Percentiles rank a stretch among this genome's conserved stretches.
Conservation (phyloP, 2,113 vertebrate genomes). For the Agapornis roseicollis region DNA sequence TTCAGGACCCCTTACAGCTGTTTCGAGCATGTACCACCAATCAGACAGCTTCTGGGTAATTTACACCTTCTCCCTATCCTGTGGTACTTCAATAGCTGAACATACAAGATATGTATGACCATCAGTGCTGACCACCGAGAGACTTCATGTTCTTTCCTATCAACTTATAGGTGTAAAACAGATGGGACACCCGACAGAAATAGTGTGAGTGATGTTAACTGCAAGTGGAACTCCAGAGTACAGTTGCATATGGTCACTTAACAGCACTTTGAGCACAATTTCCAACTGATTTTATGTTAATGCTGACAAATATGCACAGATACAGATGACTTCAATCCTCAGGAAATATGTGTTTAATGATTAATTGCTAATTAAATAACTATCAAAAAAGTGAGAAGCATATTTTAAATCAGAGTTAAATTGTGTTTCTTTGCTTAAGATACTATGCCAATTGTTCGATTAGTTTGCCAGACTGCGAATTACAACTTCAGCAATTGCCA, state of each 20-base stretch:
- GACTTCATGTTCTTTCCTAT: neutral
- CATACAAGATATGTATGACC: neutral
- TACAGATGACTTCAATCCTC: neutral
- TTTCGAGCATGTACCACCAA: neutral
- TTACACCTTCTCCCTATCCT: constrained; percentile 26
- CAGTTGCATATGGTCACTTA: neutral
- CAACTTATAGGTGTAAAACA: constrained; percentile 1
- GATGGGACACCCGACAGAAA: neutral
- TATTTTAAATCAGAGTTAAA: neutral
- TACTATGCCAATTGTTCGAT: neutral
- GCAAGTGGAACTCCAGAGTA: neutral
- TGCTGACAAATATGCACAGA: neutral
- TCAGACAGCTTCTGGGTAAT: constrained; percentile 12
- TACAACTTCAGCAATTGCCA: neutral
- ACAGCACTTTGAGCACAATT: neutral
- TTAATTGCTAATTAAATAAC: neutral
- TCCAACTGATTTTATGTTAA: neutral
- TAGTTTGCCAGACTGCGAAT: neutral
- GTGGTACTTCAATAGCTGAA: neutral
- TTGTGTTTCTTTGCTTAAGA: neutral
- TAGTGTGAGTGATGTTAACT: neutral
- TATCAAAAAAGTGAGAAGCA: neutral
- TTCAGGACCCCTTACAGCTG: constrained; percentile 34
- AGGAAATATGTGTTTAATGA: neutral
- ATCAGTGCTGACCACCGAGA: neutral